Evolutionary conservation across 2,888 invertebrate species (phyloP).

Genomic region (Entomobrya multifasciata): DNA sequence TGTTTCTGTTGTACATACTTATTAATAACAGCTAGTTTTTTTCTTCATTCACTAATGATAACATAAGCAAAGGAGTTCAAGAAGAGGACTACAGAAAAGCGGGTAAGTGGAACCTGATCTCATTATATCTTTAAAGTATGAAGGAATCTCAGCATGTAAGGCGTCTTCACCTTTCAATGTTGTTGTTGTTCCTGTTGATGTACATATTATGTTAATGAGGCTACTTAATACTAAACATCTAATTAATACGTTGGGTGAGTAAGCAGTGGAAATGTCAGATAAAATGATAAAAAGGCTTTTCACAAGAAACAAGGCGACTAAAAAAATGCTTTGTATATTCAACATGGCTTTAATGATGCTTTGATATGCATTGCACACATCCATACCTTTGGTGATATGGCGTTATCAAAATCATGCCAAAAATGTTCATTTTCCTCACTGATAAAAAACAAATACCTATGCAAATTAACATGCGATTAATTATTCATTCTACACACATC

Average conservation of each 20-base stretch:
- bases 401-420: not conserved
- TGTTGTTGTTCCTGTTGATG: conserved; percentile 24
- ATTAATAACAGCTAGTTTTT: conserved; percentile 59
- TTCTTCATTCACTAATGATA: conserved; percentile 56
- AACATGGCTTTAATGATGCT: no score
- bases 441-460: not conserved
- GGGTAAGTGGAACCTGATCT: conserved; percentile 49
- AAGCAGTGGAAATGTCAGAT: not conserved
- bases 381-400: no score
- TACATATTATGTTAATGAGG: conserved; percentile 65
- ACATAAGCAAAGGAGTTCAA: conserved; percentile 64
- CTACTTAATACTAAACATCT: conserved; percentile 70
- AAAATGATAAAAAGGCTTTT: not conserved
- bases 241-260: conserved; percentile 60
- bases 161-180: not conserved
- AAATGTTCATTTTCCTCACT: not conserved
- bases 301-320: not conserved
- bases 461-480: not conserved
- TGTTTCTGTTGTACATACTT: not conserved
- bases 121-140: conserved; percentile 25
- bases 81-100: not conserved
- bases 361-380: no score
- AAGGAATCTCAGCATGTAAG: not conserved
- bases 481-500: not conserved
- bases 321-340: not conserved